These are phyloP conservation scores for Balearica regulorum DNA, from an alignment of 2,797 vertebrate genomes.

Conservation along the genomic window DNA sequence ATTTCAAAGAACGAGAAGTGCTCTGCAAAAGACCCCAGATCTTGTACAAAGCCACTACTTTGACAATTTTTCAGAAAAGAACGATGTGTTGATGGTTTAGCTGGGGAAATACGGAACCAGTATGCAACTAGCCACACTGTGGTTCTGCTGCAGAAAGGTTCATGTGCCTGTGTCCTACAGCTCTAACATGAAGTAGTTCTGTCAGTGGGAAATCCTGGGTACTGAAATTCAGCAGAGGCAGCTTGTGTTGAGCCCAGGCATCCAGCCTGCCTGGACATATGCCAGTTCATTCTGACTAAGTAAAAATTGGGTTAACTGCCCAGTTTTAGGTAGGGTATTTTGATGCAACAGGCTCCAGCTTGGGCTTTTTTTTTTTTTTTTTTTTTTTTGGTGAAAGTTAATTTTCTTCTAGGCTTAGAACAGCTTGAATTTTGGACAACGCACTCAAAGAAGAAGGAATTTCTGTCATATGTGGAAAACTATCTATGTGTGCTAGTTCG, in stretches of 20 bases:
- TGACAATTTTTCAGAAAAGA: background rate
- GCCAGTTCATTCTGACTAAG: background rate
- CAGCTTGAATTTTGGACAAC: background rate
- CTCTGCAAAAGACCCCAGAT: background rate
- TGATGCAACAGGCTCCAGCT: background rate
- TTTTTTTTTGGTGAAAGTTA: background rate
- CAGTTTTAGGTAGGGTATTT: background rate
- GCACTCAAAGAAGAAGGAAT: background rate
- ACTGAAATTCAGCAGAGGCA: background rate
- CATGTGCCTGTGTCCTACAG: rapidly evolving
- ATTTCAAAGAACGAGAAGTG: background rate
- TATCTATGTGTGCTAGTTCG: background rate
- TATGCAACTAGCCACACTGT: background rate
- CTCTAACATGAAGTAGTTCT: background rate
- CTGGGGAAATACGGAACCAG: background rate
- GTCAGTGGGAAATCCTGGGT: background rate
- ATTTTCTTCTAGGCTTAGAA: background rate
- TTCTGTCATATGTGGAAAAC: background rate
- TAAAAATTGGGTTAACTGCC: background rate
- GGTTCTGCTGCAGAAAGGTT: background rate
- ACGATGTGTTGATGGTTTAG: background rate
- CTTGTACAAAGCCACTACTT: background rate
- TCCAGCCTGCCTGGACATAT: background rate
- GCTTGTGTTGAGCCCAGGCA: background rate
- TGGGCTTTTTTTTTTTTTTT: background rate